Evolutionary conservation across 92 coral and sea anemone genomes (phyloP).

Genomic region (Parazoanthus atlanticus): DNA sequence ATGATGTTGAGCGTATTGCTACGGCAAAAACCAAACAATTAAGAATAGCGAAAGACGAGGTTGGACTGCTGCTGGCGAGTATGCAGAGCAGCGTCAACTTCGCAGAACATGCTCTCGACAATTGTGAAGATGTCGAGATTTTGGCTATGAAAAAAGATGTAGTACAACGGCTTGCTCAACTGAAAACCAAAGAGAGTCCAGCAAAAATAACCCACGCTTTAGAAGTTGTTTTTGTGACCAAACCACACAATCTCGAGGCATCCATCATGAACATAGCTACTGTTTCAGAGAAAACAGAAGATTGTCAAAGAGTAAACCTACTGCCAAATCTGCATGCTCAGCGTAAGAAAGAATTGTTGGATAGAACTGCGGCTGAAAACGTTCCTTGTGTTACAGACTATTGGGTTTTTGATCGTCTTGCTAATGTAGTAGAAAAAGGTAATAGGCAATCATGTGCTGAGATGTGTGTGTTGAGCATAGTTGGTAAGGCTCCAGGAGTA

Average conservation of each 20-base stretch:
- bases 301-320: not conserved
- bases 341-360: not conserved
- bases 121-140: conserved; percentile 15
- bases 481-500: not conserved
- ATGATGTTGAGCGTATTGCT: not conserved
- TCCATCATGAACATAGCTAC: conserved; percentile 6
- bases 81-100: not conserved
- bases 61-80: not conserved
- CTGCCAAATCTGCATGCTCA: not conserved
- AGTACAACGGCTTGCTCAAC: not conserved
- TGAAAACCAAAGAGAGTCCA: not conserved
- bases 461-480: not conserved
- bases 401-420: no score
- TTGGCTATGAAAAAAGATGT: not conserved
- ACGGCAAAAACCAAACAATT: not conserved
- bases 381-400: no score
- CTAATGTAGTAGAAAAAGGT: not conserved
- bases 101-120: not conserved
- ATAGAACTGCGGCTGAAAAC: not conserved
- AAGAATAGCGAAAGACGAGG: not conserved
- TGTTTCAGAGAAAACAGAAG: not conserved
- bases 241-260: not conserved
- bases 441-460: not conserved
- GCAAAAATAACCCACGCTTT: not conserved
- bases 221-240: not conserved